Percentiles rank a stretch among this genome's conserved stretches.
Evolutionary conservation across 2,888 invertebrate species (phyloP).

Genomic region (Acanthacorydalis orientalis): DNA sequence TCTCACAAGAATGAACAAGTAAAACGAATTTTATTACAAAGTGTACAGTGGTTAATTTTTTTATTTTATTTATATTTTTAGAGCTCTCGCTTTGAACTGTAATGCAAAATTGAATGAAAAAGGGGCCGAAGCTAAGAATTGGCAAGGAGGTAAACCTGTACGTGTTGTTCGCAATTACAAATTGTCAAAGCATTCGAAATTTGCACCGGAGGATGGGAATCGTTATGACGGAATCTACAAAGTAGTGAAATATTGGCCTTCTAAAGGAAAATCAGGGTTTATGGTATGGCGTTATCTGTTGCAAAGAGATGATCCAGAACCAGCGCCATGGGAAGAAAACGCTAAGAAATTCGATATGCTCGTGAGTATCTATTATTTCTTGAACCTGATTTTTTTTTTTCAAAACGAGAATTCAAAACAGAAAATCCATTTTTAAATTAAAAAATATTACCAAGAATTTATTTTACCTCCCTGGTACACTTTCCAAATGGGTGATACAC

Average conservation of each 20-base stretch:
- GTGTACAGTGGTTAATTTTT: too few species aligned
- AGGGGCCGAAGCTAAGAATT: slow-evolving; percentile 53
- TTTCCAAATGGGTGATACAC: too few species aligned
- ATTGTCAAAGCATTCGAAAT: slow-evolving; percentile 55
- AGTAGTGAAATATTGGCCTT: slow-evolving; percentile 67
- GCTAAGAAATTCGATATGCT: slow-evolving; percentile 41
- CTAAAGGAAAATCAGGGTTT: slow-evolving; percentile 59
- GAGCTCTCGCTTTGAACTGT: slow-evolving; percentile 64
- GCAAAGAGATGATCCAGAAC: slow-evolving; percentile 56
- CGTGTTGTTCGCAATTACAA: slow-evolving; percentile 65
- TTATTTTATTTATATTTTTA: slow-evolving; percentile 16
- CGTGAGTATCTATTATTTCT: slow-evolving; percentile 13
- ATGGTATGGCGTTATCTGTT: slow-evolving; percentile 65
- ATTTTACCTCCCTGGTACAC: too few species aligned
- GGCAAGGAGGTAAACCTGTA: slow-evolving; percentile 61
- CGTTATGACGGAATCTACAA: slow-evolving; percentile 79
- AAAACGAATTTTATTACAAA: too few species aligned
- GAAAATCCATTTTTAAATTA: too few species aligned
- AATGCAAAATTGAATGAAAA: slow-evolving; percentile 43
- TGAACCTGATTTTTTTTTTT: too few species aligned
- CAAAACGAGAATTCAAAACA: too few species aligned
- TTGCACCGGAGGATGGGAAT: slow-evolving; percentile 58
- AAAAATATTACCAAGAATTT: too few species aligned
- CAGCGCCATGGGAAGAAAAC: slow-evolving; percentile 62
- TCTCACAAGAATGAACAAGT: slow-evolving; percentile 61